A percentile compares a stretch with the other conserved stretches of the same genome.
Evolutionary conservation across 2,888 invertebrate genomes (phyloP).

Genomic region (Chorisops tibialis): DNA sequence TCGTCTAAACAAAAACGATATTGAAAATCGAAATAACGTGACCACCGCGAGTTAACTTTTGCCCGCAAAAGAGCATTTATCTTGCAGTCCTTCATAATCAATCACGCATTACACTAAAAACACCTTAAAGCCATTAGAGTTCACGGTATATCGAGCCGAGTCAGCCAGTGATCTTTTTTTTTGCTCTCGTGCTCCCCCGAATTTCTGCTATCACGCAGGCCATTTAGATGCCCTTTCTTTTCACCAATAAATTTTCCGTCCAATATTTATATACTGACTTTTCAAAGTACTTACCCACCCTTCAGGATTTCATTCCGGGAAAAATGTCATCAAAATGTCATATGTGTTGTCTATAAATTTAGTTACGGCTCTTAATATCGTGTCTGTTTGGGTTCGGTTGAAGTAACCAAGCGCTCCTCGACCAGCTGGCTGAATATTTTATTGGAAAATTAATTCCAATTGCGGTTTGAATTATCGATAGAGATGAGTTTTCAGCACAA

Average conservation of each 20-base stretch:
- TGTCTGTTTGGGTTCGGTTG: background rate
- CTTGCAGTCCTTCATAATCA: slow-evolving; percentile 10
- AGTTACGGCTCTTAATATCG: slow-evolving; percentile 5
- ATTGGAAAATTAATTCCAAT: too few species aligned
- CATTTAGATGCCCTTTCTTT: background rate
- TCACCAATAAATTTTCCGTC: slow-evolving; percentile 9
- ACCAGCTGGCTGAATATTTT: background rate
- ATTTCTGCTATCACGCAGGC: slow-evolving; percentile 13
- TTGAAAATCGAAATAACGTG: slow-evolving; percentile 9
- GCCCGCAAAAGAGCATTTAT: background rate
- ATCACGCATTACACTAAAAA: slow-evolving; percentile 23
- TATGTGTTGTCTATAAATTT: slow-evolving; percentile 21
- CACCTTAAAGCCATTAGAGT: slow-evolving; percentile 14
- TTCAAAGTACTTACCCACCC: too few species aligned
- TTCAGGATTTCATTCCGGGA: slow-evolving; percentile 5
- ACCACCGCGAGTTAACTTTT: slow-evolving; percentile 4
- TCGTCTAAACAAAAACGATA: background rate
- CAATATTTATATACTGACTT: background rate
- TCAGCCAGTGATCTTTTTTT: background rate
- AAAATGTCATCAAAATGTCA: slow-evolving; percentile 15
- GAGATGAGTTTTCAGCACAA: too few species aligned
- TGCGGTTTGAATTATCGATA: too few species aligned
- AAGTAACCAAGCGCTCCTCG: background rate
- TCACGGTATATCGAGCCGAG: background rate
- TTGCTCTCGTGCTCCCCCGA: background rate